phyloP scores from a whole-genome alignment of 2,888 invertebrate genomes.

The Dynastes grantii region DNA sequence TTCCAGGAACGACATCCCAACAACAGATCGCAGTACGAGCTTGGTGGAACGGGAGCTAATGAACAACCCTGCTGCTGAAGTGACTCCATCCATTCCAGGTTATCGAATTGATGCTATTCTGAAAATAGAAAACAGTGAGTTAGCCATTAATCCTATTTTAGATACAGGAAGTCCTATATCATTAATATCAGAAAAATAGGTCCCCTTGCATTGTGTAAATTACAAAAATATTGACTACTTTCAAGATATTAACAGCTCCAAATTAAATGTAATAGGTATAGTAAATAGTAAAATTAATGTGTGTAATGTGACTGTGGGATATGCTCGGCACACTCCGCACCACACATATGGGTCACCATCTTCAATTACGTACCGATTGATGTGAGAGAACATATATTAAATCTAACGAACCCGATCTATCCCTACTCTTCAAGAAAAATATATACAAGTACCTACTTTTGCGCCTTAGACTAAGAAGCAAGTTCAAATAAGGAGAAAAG shows the following conservation, averaged over 20 bases:
- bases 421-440: too few relatives aligned
- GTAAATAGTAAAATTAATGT: background rate
- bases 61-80: background rate
- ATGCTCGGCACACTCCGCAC: too few relatives aligned
- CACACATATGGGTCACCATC: too few relatives aligned
- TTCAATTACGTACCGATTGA: too few relatives aligned
- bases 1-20: slow-evolving; percentile 2
- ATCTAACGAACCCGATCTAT: too few relatives aligned
- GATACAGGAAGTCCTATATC: slow-evolving; percentile 33
- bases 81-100: background rate
- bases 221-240: background rate
- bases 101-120: background rate
- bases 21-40: background rate
- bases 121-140: background rate
- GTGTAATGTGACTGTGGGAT: background rate
- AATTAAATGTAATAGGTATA: slow-evolving; percentile 18
- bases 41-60: background rate
- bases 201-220: slow-evolving; percentile 20
- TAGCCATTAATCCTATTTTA: slow-evolving; percentile 7
- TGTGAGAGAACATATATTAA: too few relatives aligned
- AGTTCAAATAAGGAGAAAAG: too few relatives aligned
- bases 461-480: too few relatives aligned
- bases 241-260: slow-evolving; percentile 19
- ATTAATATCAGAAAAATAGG: slow-evolving; percentile 12
- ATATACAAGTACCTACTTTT: too few relatives aligned